phyloP scores from a whole-genome alignment of 2,113 vertebrate species.

The Cynocephalus volans region DNA sequence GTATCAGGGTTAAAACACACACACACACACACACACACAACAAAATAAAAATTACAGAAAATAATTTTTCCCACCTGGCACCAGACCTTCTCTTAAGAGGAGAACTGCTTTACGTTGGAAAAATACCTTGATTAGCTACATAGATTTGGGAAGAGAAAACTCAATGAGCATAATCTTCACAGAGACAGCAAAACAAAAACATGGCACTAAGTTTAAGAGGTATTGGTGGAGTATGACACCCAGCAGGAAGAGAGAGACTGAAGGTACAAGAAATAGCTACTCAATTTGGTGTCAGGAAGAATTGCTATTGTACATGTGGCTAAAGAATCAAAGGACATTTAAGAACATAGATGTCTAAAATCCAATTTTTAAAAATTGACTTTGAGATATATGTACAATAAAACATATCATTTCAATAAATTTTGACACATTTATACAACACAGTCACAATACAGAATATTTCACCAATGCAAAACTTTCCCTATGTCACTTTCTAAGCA shows the following conservation, averaged over 20 bases:
- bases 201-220: background rate
- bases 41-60: background rate
- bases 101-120: background rate
- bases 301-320: background rate
- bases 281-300: background rate
- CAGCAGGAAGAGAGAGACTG: background rate
- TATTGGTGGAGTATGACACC: background rate
- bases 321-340: background rate
- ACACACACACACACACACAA: background rate
- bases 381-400: background rate
- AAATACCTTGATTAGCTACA: background rate
- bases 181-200: background rate
- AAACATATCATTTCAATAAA: background rate
- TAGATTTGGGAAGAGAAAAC: background rate
- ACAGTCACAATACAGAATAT: background rate
- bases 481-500: background rate
- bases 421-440: background rate
- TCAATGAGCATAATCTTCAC: background rate
- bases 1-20: background rate
- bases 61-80: background rate
- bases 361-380: background rate
- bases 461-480: background rate
- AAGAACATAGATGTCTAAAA: background rate
- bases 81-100: background rate
- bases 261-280: background rate